Evolutionary conservation across 2,888 invertebrate species (phyloP).

Genomic region (Theretra japonica): DNA sequence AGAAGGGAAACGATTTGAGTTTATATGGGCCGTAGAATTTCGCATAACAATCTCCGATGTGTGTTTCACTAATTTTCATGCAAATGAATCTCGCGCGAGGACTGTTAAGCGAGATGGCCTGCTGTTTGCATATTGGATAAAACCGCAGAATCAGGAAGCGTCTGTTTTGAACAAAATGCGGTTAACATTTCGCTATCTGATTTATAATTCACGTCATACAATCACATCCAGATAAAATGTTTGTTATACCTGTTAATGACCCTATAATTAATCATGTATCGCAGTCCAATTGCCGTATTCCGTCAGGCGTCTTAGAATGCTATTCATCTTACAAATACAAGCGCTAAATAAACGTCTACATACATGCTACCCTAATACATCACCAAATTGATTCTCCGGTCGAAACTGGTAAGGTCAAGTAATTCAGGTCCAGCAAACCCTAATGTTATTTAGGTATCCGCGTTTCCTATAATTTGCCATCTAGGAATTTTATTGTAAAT

Average conservation of each 20-base stretch:
- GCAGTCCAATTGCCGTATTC: not conserved
- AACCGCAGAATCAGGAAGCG: conserved; percentile 52
- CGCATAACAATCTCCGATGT: conserved; percentile 22
- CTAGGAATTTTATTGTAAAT: conserved; percentile 8
- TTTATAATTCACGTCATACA: conserved; percentile 4
- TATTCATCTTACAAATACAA: not conserved
- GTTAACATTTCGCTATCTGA: conserved; percentile 23
- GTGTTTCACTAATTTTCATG: conserved; percentile 32
- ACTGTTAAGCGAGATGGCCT: conserved; percentile 26
- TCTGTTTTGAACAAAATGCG: conserved; percentile 26
- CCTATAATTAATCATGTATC: not conserved
- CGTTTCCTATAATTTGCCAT: not conserved
- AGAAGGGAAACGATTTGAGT: not conserved
- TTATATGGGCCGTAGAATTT: conserved; percentile 27
- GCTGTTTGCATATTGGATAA: conserved; percentile 69
- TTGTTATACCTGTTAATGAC: not conserved
- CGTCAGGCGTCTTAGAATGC: not conserved
- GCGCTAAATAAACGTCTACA: not conserved
- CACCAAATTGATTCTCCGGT: not conserved
- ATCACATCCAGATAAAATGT: not conserved
- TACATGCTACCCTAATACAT: not conserved
- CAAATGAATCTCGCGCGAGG: conserved; percentile 32
- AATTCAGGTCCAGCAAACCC: not conserved
- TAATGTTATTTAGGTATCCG: not conserved
- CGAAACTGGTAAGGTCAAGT: not conserved